These are phyloP conservation scores for Caenorhabditis brenneri DNA, from an alignment of 1,140 invertebrate genomes.

Conservation along the genomic window DNA sequence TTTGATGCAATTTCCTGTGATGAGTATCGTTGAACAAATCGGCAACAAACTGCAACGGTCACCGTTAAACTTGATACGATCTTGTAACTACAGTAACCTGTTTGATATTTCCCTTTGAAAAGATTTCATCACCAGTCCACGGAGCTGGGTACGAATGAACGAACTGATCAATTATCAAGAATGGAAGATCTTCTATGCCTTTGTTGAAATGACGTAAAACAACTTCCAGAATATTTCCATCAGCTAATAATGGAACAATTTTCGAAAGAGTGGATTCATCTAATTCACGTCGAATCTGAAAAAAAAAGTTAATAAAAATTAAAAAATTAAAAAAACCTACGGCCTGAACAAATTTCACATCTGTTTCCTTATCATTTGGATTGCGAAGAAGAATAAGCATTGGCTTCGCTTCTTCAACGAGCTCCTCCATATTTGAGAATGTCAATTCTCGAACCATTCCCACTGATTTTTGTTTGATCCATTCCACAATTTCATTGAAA, in stretches of 20 bases:
- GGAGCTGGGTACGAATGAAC: not conserved
- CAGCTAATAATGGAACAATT: not conserved
- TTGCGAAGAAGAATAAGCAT: not conserved
- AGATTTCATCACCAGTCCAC: not conserved
- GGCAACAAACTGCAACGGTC: slow-evolving; percentile 21
- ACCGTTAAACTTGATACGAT: too few species aligned
- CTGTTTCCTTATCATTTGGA: not conserved
- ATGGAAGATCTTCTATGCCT: not conserved
- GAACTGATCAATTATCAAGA: slow-evolving; percentile 2
- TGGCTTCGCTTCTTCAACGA: not conserved
- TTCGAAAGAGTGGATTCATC: not conserved
- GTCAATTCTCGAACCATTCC: slow-evolving; percentile 29
- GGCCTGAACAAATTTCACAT: not conserved
- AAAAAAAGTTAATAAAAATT: not conserved
- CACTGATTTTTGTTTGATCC: not conserved
- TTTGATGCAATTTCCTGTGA: not conserved
- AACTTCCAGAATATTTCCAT: not conserved
- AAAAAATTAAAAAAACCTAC: not conserved
- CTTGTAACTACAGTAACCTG: too few species aligned
- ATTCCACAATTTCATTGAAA: slow-evolving; percentile 23
- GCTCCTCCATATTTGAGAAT: slow-evolving; percentile 5
- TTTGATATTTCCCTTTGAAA: not conserved
- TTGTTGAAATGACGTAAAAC: not conserved
- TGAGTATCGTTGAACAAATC: not conserved
- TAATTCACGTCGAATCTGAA: slow-evolving; percentile 6